These are phyloP conservation scores for Lagria hirta DNA, from an alignment of 2,888 invertebrate species.

Conservation along the genomic window DNA sequence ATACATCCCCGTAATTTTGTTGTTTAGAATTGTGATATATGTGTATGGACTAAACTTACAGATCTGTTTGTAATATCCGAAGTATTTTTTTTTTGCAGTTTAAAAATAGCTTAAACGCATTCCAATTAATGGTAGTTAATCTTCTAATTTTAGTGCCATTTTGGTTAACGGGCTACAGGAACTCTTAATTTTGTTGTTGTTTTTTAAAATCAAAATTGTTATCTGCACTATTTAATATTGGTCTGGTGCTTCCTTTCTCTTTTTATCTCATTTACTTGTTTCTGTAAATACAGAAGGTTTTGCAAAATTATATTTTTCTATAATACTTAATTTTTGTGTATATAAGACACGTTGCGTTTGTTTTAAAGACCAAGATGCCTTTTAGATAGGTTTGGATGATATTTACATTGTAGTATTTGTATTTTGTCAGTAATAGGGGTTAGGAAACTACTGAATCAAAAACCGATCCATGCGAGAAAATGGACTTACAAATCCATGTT, in stretches of 20 bases:
- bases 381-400: slow-evolving; percentile 45
- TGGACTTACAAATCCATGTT: too few species aligned
- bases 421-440: slow-evolving; percentile 25
- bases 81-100: slow-evolving; percentile 7
- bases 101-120: slow-evolving; percentile 37
- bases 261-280: slow-evolving; percentile 21
- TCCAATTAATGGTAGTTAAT: slow-evolving; percentile 41
- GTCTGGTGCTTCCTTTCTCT: slow-evolving; percentile 36
- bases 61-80: slow-evolving; percentile 27
- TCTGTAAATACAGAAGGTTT: slow-evolving; percentile 22
- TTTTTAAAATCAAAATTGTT: slow-evolving; percentile 4
- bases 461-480: too few species aligned
- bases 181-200: slow-evolving; percentile 11
- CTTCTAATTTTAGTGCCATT: slow-evolving; percentile 45
- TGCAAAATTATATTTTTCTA: slow-evolving; percentile 20
- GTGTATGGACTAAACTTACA: slow-evolving; percentile 24
- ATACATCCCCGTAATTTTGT: slow-evolving; percentile 22
- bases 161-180: slow-evolving; percentile 40
- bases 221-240: slow-evolving; percentile 7
- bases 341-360: slow-evolving; percentile 38
- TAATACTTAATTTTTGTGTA: slow-evolving; percentile 31
- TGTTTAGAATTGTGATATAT: slow-evolving; percentile 31
- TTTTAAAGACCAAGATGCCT: slow-evolving; percentile 45
- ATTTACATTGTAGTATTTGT: slow-evolving; percentile 42
- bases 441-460: slow-evolving; percentile 8